Evolutionary conservation across 2,113 vertebrate genomes (phyloP), one percentile per base, ranked within the genome.

Genomic region (Menidia beryllina): DNA sequence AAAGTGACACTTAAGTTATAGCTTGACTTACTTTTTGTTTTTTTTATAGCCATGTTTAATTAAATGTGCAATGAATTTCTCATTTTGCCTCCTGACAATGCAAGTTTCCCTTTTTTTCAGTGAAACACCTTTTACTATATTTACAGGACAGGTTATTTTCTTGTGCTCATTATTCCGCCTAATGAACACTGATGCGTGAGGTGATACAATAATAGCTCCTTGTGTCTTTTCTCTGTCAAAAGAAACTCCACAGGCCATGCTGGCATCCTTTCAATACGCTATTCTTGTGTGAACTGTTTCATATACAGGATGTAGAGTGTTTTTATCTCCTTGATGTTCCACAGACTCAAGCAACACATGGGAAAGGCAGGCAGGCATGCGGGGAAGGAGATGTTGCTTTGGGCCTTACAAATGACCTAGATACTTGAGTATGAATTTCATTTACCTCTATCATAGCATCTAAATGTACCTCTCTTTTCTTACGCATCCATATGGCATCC

Each of bases 391-490:
- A 74, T 85, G 77, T 91, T 85, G 89, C 91, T 92, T 64, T 91
- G 86, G 90, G 91, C 86, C 77, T 87, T 60, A 86, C 79, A 90
- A 89, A 90, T 91, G 90, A 92, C 90, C 86, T 92, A 91, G 91
- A 89, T 91, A 90, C 80, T 64, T 68, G 82, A 80, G 75, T 72
- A 75, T 86, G 84, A 82, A 88, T 92, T 89, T 89, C 58, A 83
- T 90, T 88, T 87, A 90, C 83, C 82, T 87, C 75, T 86, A 84
- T 90, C 80, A 58, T 78, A 72, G 79, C 80, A 86, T 90, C 82
- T 77, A 77, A 84, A 71, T 67, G 78, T 62, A 86, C 80, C 77
- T 86, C 66, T 52, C 82, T 90, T 81, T 83, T 30, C 48, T 75
- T 77, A 86, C 26, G 39, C 41, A 69, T 72, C 82, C 78, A 81